Evolutionary conservation across 2,888 invertebrate genomes (phyloP), one percentile per base, ranked within the genome.

Genomic region (Apamea sordens): DNA sequence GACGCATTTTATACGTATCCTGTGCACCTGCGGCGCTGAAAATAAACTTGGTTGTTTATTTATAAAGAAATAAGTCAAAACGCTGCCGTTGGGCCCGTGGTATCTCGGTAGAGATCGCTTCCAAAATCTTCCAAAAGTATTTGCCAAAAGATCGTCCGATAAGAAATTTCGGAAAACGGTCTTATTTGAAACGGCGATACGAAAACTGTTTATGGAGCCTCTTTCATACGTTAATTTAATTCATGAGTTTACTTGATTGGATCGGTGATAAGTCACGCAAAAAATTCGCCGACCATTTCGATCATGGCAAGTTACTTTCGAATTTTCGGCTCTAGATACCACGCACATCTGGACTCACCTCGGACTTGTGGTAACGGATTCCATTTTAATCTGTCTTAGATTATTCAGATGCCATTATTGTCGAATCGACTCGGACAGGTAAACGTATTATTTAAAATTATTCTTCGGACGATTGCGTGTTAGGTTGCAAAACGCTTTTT

Each of bases 381-480:
- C 88, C 86, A 88, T 89, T 89, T 89, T 85, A 87, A 88, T 88
- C 82, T 89, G 87, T 87, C 86, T 92, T 86, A 91, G 89, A 94
- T 94, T 92, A 93, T 94, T 92, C 92, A 92, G 89, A 93, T 92
- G 90, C 93, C 88, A 94, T 94, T 93, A 94, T 93, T 91, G 89
- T 85, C 74, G 90, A 90, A 94, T 92, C 92, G 90, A 91, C 93
- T 92, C 89, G 84, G 92, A 93, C 95, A 95, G 94, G 93, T 94
- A 94, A 92, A 93, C 90, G 92, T 92, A 95, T 95, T 95, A 95
- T 95, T 94, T 89, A 95, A 95, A 96, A 96, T 95, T 93, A 94
- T 91, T 92, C 90, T 91, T 88, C 86, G 87, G 88, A 83, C 86
- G 91, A 86, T 95, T 89, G 96, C 96, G 95, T 96, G 96, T 93